Conservation (phyloP, 2,888 invertebrate species). For the Ichneumon xanthorius region DNA sequence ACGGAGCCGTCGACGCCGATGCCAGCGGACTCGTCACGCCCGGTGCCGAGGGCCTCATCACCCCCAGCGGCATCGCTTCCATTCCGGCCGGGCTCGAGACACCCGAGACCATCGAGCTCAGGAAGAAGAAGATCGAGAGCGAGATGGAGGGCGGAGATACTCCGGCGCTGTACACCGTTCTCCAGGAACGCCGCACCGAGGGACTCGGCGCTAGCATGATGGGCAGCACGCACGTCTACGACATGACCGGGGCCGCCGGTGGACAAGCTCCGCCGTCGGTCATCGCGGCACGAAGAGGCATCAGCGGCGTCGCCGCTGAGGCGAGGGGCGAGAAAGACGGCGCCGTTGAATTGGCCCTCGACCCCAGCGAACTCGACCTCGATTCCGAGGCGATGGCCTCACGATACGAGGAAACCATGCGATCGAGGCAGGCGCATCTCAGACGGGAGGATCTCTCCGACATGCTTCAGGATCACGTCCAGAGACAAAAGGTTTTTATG, state of each 20-base stretch:
- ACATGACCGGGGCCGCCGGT: slow-evolving; percentile 91
- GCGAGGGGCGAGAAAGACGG: slow-evolving; percentile 86
- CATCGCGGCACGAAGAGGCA: slow-evolving; percentile 82
- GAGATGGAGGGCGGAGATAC: slow-evolving; percentile 98
- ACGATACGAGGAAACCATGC: slow-evolving; percentile 97
- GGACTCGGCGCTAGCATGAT: slow-evolving; percentile 97
- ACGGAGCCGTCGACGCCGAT: slow-evolving; percentile 87
- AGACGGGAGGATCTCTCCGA: slow-evolving; percentile 98
- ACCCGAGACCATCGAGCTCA: slow-evolving; percentile 98
- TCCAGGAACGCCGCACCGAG: slow-evolving; percentile 97
- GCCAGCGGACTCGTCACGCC: slow-evolving; percentile 96
- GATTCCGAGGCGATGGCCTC: slow-evolving; percentile 98
- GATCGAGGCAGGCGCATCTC: slow-evolving; percentile 95
- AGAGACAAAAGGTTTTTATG: slow-evolving; percentile 93
- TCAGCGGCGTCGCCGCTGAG: slow-evolving; percentile 82
- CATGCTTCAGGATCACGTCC: slow-evolving; percentile 99
- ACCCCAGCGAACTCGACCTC: slow-evolving; percentile 98
- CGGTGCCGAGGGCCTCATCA: slow-evolving; percentile 94
- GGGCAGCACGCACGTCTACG: slow-evolving; percentile 99
- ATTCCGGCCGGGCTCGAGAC: slow-evolving; percentile 99
- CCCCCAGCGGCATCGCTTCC: slow-evolving; percentile 96
- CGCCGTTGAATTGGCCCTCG: slow-evolving; percentile 97
- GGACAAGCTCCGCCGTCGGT: slow-evolving; percentile 87
- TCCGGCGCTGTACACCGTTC: slow-evolving; percentile 96
- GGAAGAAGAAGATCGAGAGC: slow-evolving; percentile 98